phyloP scores from a whole-genome alignment of 1,140 invertebrate species.

The Drosophila burlai region DNA sequence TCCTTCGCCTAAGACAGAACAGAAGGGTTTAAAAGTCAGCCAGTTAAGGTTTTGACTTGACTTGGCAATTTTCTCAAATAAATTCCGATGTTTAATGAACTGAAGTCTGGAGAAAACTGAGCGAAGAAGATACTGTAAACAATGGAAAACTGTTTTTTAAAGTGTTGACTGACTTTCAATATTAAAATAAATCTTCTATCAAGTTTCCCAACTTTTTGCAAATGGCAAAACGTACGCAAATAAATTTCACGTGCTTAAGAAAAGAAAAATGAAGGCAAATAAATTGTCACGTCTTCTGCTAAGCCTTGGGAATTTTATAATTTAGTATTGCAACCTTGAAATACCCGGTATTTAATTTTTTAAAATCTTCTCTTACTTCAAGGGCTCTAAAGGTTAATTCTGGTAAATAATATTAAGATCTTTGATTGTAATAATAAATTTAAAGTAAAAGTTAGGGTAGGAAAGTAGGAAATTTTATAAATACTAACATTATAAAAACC shows the following conservation, averaged over 20 bases:
- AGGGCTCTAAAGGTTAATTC: no score
- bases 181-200: conserved; percentile 13
- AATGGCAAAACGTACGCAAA: not conserved
- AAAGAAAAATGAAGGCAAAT: not conserved
- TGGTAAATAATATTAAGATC: not conserved
- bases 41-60: conserved; percentile 26
- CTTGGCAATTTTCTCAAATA: conserved; percentile 31
- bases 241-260: conserved; percentile 7
- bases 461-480: no score
- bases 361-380: not conserved
- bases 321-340: not conserved
- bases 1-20: conserved; percentile 2
- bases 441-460: not conserved
- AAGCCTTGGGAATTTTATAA: not conserved
- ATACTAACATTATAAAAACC: not conserved
- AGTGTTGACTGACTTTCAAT: not conserved
- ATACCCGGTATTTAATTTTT: not conserved
- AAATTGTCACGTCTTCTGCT: not conserved
- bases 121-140: not conserved
- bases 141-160: conserved; percentile 6
- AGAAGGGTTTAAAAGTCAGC: conserved; percentile 9
- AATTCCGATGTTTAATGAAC: conserved; percentile 29
- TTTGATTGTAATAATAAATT: not conserved
- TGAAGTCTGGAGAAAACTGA: not conserved
- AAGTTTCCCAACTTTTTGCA: conserved; percentile 1